A percentile compares a stretch with the other conserved stretches of the same genome.
These are phyloP conservation scores for Limnothrissa miodon DNA, from an alignment of 2,113 vertebrate genomes.

Conservation along the genomic window DNA sequence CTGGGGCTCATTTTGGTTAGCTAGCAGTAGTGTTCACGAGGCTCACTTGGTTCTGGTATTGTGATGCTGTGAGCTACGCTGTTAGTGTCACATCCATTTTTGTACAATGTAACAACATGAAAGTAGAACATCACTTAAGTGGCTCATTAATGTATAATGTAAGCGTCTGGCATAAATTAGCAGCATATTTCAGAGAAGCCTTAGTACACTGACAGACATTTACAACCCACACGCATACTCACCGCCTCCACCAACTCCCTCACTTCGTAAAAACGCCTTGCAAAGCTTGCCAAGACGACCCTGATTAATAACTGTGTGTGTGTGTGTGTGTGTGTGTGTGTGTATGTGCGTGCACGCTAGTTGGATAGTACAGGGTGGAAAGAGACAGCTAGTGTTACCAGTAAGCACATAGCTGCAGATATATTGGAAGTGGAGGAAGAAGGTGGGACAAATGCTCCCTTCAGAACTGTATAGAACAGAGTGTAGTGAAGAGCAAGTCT, in stretches of 20 bases:
- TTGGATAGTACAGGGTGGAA: not conserved
- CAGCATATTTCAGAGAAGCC: not conserved
- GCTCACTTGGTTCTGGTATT: not conserved
- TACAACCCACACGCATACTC: no score
- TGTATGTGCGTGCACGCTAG: not conserved
- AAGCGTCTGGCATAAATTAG: not conserved
- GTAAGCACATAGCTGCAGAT: not conserved
- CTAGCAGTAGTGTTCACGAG: not conserved
- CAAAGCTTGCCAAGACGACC: no score
- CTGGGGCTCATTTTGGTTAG: not conserved
- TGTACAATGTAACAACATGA: not conserved
- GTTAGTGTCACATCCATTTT: not conserved
- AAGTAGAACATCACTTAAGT: not conserved
- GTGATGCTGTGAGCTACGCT: not conserved
- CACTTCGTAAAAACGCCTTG: not conserved
- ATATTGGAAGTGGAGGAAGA: not conserved
- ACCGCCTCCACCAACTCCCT: not conserved
- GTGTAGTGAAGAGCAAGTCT: not conserved
- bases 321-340: constrained; percentile 2
- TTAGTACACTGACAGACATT: not conserved
- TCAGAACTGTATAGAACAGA: no score
- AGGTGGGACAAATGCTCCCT: not conserved
- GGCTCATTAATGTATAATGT: not conserved
- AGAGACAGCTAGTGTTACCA: not conserved
- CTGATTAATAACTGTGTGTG: no score